Conservation (phyloP, 2,113 vertebrate species). For the Eclectus roratus region DNA sequence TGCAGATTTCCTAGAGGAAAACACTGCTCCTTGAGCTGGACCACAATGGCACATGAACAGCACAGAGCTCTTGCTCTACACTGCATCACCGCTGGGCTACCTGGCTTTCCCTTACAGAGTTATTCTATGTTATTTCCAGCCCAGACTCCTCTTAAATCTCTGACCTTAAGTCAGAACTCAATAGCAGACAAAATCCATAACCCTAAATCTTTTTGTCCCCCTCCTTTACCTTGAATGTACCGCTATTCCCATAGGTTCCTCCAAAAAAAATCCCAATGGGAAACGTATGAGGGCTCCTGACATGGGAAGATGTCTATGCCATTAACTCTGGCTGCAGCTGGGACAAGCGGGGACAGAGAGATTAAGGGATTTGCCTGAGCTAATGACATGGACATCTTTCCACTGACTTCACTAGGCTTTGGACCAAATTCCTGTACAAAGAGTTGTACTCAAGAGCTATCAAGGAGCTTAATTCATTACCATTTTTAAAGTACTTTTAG, state of each 20-base stretch:
- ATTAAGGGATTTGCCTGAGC: neutral
- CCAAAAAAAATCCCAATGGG: neutral
- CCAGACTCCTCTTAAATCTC: neutral
- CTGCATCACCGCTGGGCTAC: neutral
- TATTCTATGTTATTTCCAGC: neutral
- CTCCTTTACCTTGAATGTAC: neutral
- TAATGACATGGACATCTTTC: neutral
- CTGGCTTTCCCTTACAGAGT: neutral
- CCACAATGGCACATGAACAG: fast-evolving
- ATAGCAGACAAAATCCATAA: neutral
- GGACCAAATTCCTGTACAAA: slow-evolving; percentile 21
- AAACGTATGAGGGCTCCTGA: neutral
- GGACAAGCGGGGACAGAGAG: neutral
- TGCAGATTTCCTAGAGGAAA: neutral
- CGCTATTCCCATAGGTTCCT: neutral
- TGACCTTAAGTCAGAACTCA: neutral
- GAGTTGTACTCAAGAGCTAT: slow-evolving; percentile 1
- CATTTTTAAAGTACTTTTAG: slow-evolving; percentile 27
- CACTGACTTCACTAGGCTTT: neutral
- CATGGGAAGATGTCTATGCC: neutral
- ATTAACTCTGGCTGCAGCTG: neutral
- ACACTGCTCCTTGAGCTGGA: neutral
- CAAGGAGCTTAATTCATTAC: slow-evolving; percentile 35
- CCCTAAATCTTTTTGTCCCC: neutral
- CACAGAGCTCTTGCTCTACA: neutral